Conservation (phyloP, 1,140 invertebrate genomes). For the Vollenhovia emeryi region DNA sequence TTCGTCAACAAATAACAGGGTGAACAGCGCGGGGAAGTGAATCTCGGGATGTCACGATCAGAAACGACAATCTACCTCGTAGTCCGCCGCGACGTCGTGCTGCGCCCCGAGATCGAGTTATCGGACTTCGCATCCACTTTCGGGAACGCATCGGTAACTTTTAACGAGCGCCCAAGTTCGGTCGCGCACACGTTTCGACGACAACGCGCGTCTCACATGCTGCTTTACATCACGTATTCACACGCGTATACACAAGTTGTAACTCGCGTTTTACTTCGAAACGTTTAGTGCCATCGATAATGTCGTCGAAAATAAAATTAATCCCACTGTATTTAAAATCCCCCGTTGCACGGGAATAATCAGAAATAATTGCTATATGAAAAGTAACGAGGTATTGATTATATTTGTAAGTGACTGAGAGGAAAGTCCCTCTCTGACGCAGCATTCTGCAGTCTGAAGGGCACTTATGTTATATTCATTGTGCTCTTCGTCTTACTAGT, state of each 20-base stretch:
- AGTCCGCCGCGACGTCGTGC: slow-evolving; percentile 36
- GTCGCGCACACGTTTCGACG: slow-evolving; percentile 30
- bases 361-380: background rate
- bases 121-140: slow-evolving; percentile 58
- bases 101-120: slow-evolving; percentile 53
- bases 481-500: background rate
- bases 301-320: background rate
- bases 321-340: background rate
- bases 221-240: background rate
- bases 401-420: background rate
- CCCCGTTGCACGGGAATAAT: background rate
- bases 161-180: slow-evolving; percentile 56
- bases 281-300: background rate
- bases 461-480: background rate
- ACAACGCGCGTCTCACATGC: slow-evolving; percentile 15
- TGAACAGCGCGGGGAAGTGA: background rate
- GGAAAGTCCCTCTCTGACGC: background rate
- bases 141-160: slow-evolving; percentile 53
- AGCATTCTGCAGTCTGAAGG: background rate
- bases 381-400: background rate
- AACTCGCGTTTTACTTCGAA: background rate
- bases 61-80: slow-evolving; percentile 48
- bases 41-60: slow-evolving; percentile 45
- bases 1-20: slow-evolving; percentile 39
- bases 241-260: background rate